A percentile compares a stretch with the other conserved stretches of the same genome.
These are phyloP conservation scores for Anguilla marmorata DNA, from an alignment of 2,797 vertebrate genomes.

Conservation along the genomic window DNA sequence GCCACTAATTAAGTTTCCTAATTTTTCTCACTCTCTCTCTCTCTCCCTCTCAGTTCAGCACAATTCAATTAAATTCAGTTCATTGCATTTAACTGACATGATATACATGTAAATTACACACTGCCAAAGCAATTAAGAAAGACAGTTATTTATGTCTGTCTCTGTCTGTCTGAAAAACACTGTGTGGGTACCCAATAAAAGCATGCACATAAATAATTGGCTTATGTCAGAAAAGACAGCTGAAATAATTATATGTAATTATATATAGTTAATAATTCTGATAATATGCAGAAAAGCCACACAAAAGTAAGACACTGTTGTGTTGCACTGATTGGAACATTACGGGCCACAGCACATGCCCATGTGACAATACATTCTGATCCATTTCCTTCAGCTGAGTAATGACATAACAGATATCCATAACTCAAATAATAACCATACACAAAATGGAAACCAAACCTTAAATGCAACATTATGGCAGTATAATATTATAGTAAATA, in stretches of 20 bases:
- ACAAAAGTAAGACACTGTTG: neutral
- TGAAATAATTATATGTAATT: neutral
- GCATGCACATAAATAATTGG: neutral
- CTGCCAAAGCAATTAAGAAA: neutral
- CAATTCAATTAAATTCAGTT: neutral
- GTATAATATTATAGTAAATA: neutral
- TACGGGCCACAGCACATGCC: neutral
- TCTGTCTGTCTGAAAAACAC: neutral
- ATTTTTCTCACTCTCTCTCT: neutral
- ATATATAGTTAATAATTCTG: neutral
- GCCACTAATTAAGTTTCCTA: neutral
- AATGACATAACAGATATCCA: neutral
- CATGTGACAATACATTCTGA: neutral
- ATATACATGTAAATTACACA: neutral
- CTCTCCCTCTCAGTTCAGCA: neutral
- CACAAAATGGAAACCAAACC: neutral
- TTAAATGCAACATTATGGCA: neutral
- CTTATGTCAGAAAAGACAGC: neutral
- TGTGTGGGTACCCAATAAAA: neutral
- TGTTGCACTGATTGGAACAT: neutral
- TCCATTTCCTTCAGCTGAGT: neutral
- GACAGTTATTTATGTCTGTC: neutral
- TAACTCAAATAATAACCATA: neutral
- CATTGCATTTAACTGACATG: neutral
- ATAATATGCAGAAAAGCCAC: neutral